Conservation (phyloP, 2,113 vertebrate genomes). For the Oncorhynchus kisutch region DNA sequence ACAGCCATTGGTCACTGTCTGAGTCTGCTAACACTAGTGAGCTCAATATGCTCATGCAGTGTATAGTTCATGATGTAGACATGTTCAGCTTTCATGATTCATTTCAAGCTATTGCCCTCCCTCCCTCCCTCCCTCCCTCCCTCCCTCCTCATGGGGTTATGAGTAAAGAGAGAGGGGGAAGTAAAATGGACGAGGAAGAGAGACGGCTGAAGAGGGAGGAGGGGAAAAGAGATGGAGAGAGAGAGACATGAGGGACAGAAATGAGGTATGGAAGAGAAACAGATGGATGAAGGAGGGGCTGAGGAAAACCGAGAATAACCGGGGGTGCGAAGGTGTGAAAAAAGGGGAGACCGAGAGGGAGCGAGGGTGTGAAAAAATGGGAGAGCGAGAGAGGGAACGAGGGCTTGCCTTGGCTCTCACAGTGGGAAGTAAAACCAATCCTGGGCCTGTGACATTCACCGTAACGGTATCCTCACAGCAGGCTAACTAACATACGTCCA, state of each 20-base stretch:
- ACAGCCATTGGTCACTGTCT: background rate
- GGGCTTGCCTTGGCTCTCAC: background rate
- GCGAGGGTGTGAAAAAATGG: background rate
- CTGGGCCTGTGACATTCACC: background rate
- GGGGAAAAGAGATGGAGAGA: background rate
- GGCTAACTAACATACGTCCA: background rate
- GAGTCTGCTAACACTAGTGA: background rate
- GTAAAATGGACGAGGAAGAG: background rate
- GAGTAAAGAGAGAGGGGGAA: slow-evolving; percentile 36
- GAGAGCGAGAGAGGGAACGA: background rate
- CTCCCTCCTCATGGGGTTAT: slow-evolving; percentile 46
- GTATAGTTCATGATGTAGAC: background rate
- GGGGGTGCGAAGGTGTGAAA: background rate
- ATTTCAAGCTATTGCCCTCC: slow-evolving; percentile 10
- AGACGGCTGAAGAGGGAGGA: background rate
- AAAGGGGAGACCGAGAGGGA: background rate
- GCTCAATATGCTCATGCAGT: background rate
- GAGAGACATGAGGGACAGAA: background rate
- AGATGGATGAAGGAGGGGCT: background rate
- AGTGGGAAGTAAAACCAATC: background rate
- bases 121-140: slow-evolving; percentile 6
- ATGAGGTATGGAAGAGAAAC: background rate
- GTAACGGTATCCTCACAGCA: background rate
- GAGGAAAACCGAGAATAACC: background rate
- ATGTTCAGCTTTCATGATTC: background rate